Base-by-base conservation (phyloP, 2,113 vertebrate genomes). In the Grantiella picta region DNA sequence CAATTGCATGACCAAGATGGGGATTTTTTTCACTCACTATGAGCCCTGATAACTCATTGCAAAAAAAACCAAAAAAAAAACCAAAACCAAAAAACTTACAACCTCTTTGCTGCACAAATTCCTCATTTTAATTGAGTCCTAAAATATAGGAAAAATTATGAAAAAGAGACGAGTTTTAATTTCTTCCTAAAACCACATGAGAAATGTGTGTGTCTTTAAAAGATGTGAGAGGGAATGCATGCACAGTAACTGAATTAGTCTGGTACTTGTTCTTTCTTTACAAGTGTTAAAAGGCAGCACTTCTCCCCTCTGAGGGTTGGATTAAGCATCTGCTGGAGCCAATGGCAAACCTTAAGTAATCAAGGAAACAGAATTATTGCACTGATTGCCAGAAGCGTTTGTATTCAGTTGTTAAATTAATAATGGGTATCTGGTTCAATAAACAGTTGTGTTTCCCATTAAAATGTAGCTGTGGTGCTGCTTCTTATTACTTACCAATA, bases 361-460 rank as follows among this genome's bases (percentile, higher is more conserved):
- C 94, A 96, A 75, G 90, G 86, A 96, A 96, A 96, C 80, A 84
- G 92, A 96, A 92, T 95, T 96, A 94, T 93, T 94, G 92, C 72
- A 28, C 52, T 82, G 89, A 77, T 92, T 96, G 93, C 96, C 94
- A 96, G 96, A 92, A 97, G 96, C 86, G 0, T 96, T 97, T 92
- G 88, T 96, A 33, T 95, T 90, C 69, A 10, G 86, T 93, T 96
- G 92, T 94, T 97, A 96, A 97, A 97, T 96, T 97, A 96, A 95
- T 97, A 96, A 97, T 97, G 86, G 94, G 69, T 93, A 96, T 90
- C 93, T 90, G 93, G 95, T 97, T 97, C 95, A 96, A 97, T 95
- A 96, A 96, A 95, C 96, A 97, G 72, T 96, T 92, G 76, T 86
- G 64, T 93, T 95, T 96, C 84, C 78, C 91, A 92, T 94, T 93